phyloP scores from a whole-genome alignment of 2,888 invertebrate species.

The Kuschelorhynchus macadamiae region DNA sequence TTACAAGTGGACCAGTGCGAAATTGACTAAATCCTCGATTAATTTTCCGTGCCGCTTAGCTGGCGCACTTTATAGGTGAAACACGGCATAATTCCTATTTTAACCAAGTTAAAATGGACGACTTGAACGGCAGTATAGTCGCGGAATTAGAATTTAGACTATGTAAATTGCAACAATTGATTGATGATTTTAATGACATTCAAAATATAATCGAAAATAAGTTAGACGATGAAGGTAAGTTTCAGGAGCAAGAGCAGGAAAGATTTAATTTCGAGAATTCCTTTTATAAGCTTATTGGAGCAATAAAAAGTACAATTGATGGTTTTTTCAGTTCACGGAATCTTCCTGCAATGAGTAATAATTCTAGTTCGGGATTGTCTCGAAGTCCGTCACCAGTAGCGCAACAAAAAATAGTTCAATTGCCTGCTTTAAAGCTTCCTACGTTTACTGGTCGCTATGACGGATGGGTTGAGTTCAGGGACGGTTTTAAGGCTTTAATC shows the following conservation, averaged over 20 bases:
- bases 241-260: constrained; percentile 1
- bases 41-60: too few relatives aligned
- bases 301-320: not conserved
- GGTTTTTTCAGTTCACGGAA: not conserved
- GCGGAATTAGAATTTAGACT: constrained; percentile 1
- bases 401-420: constrained; percentile 4
- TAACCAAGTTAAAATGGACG: not conserved
- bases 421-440: constrained; percentile 11
- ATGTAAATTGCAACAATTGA: not conserved
- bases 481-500: not conserved
- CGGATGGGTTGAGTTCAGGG: constrained; percentile 9
- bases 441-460: constrained; percentile 1
- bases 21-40: too few relatives aligned
- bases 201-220: not conserved
- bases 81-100: constrained; percentile 3
- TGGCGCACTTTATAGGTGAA: too few relatives aligned
- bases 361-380: not conserved
- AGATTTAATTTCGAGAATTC: not conserved
- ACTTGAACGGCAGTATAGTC: not conserved
- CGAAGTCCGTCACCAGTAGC: not conserved
- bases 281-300: not conserved
- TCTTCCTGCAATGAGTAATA: too few relatives aligned
- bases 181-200: constrained; percentile 4
- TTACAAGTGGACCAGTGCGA: too few relatives aligned
- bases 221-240: not conserved